Base-by-base conservation (phyloP, 2,888 invertebrate species). In the Chaetoderma sp. region DNA sequence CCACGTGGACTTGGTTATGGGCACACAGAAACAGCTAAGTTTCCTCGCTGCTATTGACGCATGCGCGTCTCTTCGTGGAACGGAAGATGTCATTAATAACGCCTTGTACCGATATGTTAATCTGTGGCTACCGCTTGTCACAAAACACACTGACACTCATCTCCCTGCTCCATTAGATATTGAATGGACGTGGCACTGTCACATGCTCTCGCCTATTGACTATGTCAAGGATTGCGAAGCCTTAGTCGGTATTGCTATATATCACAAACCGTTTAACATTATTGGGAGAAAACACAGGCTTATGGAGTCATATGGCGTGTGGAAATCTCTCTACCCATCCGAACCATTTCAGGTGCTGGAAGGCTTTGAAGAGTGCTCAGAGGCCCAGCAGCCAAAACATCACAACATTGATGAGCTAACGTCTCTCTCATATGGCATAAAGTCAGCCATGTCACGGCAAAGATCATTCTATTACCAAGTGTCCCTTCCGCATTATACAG, bases 161-260 rank as follows among this genome's bases (percentile, higher is more conserved):
- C 68, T 83, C 10, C 81, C 80, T 30, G 84, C 87, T 5, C 87
- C 87, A n/a, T 60, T 86, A 25, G 86, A 87, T 70, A 80, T 87
- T 4, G 84, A 87, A 65, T 87, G 87, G 87, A 77, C 87, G 10
- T 87, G 87, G 86, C 86, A 86, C 67, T 79, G 79, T 21, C 81
- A 82, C 67, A 74, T 81, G 75, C 68, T 81, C 42, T 72, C 78
- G 1, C 80, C 80, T 4, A 58, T 66, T 18, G 58, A 62, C 32
- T 82, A 80, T 61, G 57, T 59, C 32, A 60, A 65, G 44, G 80
- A 79, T 60, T 72, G 73, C 49, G 21, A 57, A n/a, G 50, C 55
- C 2, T 42, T 71, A 10, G 62, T 75, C 5, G 67, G 67, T 8
- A 64, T 44, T 55, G 74, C 86, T 4, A 67, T 86, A 30, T 83